Evolutionary conservation across 1,140 invertebrate species (phyloP), one percentile per base, ranked within the genome.

Genomic region (Drosophila nebulosa): DNA sequence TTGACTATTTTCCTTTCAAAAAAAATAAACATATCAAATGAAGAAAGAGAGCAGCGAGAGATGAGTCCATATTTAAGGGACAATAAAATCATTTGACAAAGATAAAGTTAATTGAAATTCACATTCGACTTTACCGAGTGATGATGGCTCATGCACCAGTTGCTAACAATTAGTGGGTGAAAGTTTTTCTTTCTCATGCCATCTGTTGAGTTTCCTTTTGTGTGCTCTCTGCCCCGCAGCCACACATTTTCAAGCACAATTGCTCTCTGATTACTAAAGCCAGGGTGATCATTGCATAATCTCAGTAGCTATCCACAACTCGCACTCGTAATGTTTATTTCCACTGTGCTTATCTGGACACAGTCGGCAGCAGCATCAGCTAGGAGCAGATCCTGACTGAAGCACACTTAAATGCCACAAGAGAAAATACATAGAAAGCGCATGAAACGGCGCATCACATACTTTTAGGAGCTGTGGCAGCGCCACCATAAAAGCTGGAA

Each of bases 321-420:
- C 26, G 39, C 59, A 60, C 73, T 71, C 78, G 56, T 86, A 69
- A 86, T 86, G 78, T 66, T 85, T 81, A 85, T 85, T 81, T 85
- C 81, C 81, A 86, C 83, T 85, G 81, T 85, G 81, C 81, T 85
- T 85, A 85, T 85, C 81, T 85, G 81, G 66, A 61, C 69, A 60
- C 30, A 74, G 69, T 50, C 64, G 70, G 72, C 24, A 46, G 9
- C 24, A 58, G 35, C 50, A 56, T 46, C 24, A 26, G 56, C 14
- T 46, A 36, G 26, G 16, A 53, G 6, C 30, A 50, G 56, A 53
- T 63, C 59, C 55, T 51, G 42, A 32, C 64, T 53, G 18, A 46
- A 63, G 61, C 71, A 57, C 79, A 77, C 78, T 74, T 70, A 80
- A 85, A 85, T 74, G 70, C 63, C 76, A 64, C 61, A 69, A 50